These are phyloP conservation scores for Lytechinus variegatus DNA, from an alignment of 35 echinoderm and acorn worm genomes.

Conservation along the genomic window DNA sequence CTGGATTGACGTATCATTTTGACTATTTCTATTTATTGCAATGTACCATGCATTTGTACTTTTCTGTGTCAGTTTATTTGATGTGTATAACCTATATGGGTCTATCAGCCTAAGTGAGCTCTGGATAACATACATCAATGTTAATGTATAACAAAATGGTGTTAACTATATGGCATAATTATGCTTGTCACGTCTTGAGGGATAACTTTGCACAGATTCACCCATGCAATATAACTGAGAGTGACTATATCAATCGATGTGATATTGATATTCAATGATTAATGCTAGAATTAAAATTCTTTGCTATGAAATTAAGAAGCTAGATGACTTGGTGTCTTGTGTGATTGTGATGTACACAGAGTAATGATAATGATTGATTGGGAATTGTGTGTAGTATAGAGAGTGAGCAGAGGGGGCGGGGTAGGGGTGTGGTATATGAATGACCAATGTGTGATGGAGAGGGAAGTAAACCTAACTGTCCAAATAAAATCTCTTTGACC, in stretches of 20 bases:
- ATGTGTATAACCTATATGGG: neutral
- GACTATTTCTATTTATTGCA: conserved; percentile 14
- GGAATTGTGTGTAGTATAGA: too few species aligned
- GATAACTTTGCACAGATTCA: neutral
- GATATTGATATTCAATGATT: neutral
- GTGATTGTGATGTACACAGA: neutral
- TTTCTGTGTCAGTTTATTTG: neutral
- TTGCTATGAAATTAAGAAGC: neutral
- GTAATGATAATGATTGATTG: too few species aligned
- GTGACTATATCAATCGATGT: neutral
- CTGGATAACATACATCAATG: neutral
- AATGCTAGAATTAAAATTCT: conserved; percentile 19
- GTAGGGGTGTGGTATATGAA: too few species aligned
- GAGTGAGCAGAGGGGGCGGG: too few species aligned
- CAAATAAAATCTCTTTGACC: too few species aligned
- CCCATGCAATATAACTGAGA: neutral
- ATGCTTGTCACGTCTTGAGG: neutral
- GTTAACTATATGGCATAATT: neutral
- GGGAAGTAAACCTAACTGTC: too few species aligned
- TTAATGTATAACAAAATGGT: neutral
- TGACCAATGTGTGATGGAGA: too few species aligned
- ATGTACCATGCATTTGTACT: neutral
- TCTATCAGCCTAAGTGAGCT: neutral
- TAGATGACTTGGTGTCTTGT: neutral
- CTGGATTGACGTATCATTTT: neutral